Base-by-base conservation (phyloP, 1,140 invertebrate species). In the Leptonema lineaticorne region DNA sequence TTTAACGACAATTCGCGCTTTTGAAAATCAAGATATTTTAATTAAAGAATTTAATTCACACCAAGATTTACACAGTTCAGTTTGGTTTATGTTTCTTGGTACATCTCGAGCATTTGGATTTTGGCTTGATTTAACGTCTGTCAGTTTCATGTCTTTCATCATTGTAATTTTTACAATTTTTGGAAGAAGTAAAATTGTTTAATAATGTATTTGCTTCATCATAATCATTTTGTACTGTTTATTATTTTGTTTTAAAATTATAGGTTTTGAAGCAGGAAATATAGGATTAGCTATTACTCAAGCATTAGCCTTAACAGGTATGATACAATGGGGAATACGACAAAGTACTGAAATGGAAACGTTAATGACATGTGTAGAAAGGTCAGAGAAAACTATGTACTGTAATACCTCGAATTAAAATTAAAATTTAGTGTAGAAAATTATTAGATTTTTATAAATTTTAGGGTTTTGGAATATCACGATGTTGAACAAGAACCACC, bases 91-190 rank as follows among this genome's bases (percentile, higher is more conserved):
- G 59, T 90, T 89, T 72, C 76, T 92, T 3, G 81, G 85, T 0
- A 85, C 85, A 1, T 85, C 84, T 26, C 82, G 90, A 63, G 90
- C 90, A 74, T 88, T 93, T 71, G 89, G 88, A 1, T 82, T 91
- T 20, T 87, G 89, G 75, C 74, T 93, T 2, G 91, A 93, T 74
- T 76, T 85, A 68, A 72, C 92, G 2, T 90, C 87, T 73, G 77
- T 84, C 0, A 24, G 87, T 14, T 91, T 88, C 74, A 85, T 91
- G 22, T 80, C 80, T 0, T 63, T 83, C 37, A 85, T 86, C 22
- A 86, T 82, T 45, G 83, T 84, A 48, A 79, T 81, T 27, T 89
- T 90, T 72, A 73, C 90, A 28, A 62, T 84, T 1, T 70, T 81
- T 7, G 24, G 11, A 63, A 29, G 77, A 29, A 57, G 45, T 20